phyloP scores from a whole-genome alignment of 2,797 vertebrate genomes.

The Cyprinella venusta region DNA sequence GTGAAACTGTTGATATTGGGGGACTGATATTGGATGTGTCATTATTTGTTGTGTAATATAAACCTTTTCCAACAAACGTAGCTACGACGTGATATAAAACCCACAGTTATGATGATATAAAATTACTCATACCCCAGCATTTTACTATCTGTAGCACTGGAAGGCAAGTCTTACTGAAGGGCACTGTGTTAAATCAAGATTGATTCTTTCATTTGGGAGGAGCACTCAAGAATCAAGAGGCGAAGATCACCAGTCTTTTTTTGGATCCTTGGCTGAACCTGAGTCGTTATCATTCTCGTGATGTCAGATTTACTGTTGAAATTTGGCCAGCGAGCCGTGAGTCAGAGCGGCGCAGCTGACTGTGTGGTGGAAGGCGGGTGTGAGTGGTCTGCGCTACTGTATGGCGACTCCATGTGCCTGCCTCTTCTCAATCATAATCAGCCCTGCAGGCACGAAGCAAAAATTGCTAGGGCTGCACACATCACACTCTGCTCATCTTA shows the following conservation, averaged over 20 bases:
- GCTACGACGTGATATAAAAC: neutral
- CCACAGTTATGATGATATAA: conserved; percentile 10
- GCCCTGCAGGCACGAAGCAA: conserved; percentile 31
- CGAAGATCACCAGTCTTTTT: conserved; percentile 29
- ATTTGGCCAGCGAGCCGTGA: conserved; percentile 35
- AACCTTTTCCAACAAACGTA: conserved; percentile 3
- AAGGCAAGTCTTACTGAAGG: conserved; percentile 34
- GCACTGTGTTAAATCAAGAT: conserved; percentile 28
- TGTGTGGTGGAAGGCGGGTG: conserved; percentile 24
- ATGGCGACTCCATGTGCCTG: conserved; percentile 11
- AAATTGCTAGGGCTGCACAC: conserved; percentile 25
- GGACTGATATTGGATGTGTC: neutral
- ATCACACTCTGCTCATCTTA: conserved; percentile 20
- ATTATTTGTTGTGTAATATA: conserved; percentile 6
- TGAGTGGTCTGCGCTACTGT: conserved; percentile 13
- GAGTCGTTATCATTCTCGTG: conserved; percentile 38
- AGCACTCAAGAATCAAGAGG: conserved; percentile 29
- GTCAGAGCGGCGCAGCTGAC: conserved; percentile 31
- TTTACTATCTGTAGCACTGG: conserved; percentile 12
- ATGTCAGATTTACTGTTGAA: conserved; percentile 47
- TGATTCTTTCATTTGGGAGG: conserved; percentile 46
- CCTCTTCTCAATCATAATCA: conserved; percentile 34
- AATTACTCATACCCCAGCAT: conserved; percentile 9
- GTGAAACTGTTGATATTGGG: neutral
- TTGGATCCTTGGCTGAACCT: conserved; percentile 48